Conservation (phyloP, 2,797 vertebrate species). For the Scomberomorus guttatus region DNA sequence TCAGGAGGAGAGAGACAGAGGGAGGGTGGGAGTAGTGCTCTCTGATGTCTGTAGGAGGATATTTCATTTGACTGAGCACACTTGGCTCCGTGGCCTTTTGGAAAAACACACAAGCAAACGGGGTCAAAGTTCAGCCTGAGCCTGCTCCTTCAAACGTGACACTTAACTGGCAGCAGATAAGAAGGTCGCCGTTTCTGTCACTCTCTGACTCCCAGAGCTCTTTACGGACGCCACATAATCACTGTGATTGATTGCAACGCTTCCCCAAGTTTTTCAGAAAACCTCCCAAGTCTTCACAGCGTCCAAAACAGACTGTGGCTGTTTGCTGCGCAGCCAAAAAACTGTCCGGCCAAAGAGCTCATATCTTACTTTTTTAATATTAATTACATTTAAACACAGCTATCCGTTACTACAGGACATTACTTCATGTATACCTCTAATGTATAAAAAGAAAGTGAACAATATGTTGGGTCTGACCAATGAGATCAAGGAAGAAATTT, state of each 20-base stretch:
- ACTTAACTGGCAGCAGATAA: constrained; percentile 74
- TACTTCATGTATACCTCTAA: not conserved
- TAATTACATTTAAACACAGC: not conserved
- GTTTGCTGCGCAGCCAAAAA: constrained; percentile 28
- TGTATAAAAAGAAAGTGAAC: not conserved
- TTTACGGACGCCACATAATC: constrained; percentile 56
- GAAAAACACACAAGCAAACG: constrained; percentile 77
- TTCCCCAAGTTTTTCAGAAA: constrained; percentile 6
- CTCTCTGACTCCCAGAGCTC: constrained; percentile 42
- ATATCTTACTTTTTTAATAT: not conserved
- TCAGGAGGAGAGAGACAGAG: constrained; percentile 14
- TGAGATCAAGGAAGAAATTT: not conserved
- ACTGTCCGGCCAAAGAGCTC: not conserved
- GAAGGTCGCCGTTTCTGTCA: constrained; percentile 51
- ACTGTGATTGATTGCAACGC: constrained; percentile 57
- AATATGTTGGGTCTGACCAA: not conserved
- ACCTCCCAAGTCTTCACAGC: not conserved
- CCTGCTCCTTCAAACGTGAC: constrained; percentile 65
- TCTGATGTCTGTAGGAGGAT: constrained; percentile 70
- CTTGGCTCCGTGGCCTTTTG: constrained; percentile 79
- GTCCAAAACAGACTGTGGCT: constrained; percentile 4
- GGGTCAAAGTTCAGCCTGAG: constrained; percentile 75
- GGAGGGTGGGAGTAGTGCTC: constrained; percentile 44
- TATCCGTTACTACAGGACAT: constrained; percentile 21
- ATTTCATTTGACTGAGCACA: constrained; percentile 75